These are phyloP conservation scores for Heliconius hortense DNA, from an alignment of 2,888 invertebrate species.

Conservation along the genomic window DNA sequence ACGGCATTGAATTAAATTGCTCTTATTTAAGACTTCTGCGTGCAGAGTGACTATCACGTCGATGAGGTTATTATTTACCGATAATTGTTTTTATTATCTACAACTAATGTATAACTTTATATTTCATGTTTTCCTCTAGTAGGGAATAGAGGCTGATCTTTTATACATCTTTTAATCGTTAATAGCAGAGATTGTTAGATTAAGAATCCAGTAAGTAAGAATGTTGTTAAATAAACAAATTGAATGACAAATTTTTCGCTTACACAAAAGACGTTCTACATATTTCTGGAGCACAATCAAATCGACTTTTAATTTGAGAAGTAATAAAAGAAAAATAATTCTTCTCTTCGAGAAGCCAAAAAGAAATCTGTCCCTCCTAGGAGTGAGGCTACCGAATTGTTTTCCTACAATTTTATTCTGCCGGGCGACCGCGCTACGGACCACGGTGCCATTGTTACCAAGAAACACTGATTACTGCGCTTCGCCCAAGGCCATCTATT, in stretches of 20 bases:
- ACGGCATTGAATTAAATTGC: conserved; percentile 78
- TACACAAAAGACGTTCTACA: not conserved
- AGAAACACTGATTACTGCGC: conserved; percentile 67
- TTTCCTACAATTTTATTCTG: conserved; percentile 45
- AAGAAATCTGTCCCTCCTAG: conserved; percentile 32
- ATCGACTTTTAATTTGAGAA: conserved; percentile 29
- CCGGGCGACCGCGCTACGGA: conserved; percentile 44
- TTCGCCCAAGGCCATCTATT: conserved; percentile 74
- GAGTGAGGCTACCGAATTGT: conserved; percentile 44
- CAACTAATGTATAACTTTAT: not conserved
- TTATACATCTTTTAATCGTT: not conserved
- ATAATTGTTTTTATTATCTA: conserved; percentile 1
- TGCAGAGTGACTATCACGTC: conserved; percentile 30
- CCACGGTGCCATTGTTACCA: conserved; percentile 54
- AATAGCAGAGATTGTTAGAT: not conserved
- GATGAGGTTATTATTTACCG: conserved; percentile 7
- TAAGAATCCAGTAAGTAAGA: not conserved
- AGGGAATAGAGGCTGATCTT: not conserved
- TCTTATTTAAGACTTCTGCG: conserved; percentile 60
- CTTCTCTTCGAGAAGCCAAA: conserved; percentile 23
- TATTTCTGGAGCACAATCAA: conserved; percentile 23
- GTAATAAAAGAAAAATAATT: conserved; percentile 33
- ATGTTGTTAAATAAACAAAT: not conserved
- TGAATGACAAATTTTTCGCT: not conserved
- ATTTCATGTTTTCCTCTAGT: not conserved